Base-by-base conservation (phyloP, 1,140 invertebrate genomes). In the Temnothorax longispinosus region DNA sequence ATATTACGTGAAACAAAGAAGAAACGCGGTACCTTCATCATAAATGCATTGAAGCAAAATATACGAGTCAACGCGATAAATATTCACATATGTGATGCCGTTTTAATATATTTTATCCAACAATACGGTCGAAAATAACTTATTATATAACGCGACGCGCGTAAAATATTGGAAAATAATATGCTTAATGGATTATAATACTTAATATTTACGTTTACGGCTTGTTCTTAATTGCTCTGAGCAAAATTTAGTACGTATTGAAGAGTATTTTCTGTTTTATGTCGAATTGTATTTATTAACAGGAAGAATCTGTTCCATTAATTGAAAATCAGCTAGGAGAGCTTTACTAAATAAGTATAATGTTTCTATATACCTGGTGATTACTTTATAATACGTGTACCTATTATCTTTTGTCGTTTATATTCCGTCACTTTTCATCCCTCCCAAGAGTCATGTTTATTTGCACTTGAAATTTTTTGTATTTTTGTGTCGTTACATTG, bases 261-360 rank as follows among this genome's bases (percentile, higher is more conserved):
- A 54, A 69, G 10, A 47, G 60, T 67, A 47, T 76, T 81, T 87
- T 74, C 11, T 11, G 8, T 58, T 58, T 27, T 58, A 35, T 38
- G 4, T 6, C 65, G 58, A 80, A 56, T 56, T 56, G 50, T 58
- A 88, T 84, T 56, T 41, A 74, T 47, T 44, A 44, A 32, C 5
- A 56, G 58, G 15, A 78, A 76, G 86, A 74, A 86, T 84, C 67
- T 56, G 76, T 88, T 85, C 58, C 62, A 71, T 56, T 88, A 87
- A 84, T 86, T 82, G 81, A 88, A 67, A 67, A 90, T 82, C 58
- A 60, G 62, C 4, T 54, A n/a, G 5, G 3, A n/a, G n/a, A 50
- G 18, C 54, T 81, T 72, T 62, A 44, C 50, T 21, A 74, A 64
- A 74, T 60, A 62, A 85, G 50, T 50, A 78, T 78, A 67, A 62